Percentiles rank a stretch among this genome's conserved stretches.
Conservation (phyloP, 1,140 invertebrate genomes). For the Aradophagus sp. region DNA sequence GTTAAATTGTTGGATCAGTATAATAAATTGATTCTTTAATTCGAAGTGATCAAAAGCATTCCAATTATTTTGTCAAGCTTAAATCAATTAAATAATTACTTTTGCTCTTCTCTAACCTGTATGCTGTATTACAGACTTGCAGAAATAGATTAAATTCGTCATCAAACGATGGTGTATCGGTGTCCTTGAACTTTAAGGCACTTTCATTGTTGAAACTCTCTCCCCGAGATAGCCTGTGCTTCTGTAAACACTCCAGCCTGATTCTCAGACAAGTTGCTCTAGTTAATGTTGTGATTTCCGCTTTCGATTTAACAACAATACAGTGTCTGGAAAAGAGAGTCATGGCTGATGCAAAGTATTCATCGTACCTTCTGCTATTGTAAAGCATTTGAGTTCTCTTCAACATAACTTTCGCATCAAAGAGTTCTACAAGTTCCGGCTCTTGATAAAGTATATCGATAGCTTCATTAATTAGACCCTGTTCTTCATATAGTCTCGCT, state of each 20-base stretch:
- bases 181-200: slow-evolving; percentile 75
- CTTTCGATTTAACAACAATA: slow-evolving; percentile 79
- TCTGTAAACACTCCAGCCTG: slow-evolving; percentile 72
- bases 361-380: slow-evolving; percentile 79
- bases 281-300: slow-evolving; percentile 78
- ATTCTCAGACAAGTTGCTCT: slow-evolving; percentile 68
- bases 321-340: slow-evolving; percentile 85
- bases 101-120: too few relatives aligned
- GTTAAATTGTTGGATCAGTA: too few relatives aligned
- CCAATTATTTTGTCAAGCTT: too few relatives aligned
- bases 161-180: slow-evolving; percentile 77
- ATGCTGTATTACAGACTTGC: slow-evolving; percentile 80
- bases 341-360: slow-evolving; percentile 85
- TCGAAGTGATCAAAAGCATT: too few relatives aligned
- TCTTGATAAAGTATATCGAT: slow-evolving; percentile 85
- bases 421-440: slow-evolving; percentile 77
- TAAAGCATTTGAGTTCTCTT: slow-evolving; percentile 85
- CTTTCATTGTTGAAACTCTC: slow-evolving; percentile 77
- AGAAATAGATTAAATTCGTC: slow-evolving; percentile 85
- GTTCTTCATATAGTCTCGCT: slow-evolving; percentile 84
- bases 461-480: slow-evolving; percentile 85
- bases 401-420: slow-evolving; percentile 84
- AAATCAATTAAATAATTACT: too few relatives aligned
- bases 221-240: slow-evolving; percentile 76
- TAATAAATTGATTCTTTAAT: too few relatives aligned